Percentiles rank a stretch among this genome's conserved stretches.
Evolutionary conservation across 2,113 vertebrate genomes (phyloP).

Genomic region (Edolisoma coerulescens): DNA sequence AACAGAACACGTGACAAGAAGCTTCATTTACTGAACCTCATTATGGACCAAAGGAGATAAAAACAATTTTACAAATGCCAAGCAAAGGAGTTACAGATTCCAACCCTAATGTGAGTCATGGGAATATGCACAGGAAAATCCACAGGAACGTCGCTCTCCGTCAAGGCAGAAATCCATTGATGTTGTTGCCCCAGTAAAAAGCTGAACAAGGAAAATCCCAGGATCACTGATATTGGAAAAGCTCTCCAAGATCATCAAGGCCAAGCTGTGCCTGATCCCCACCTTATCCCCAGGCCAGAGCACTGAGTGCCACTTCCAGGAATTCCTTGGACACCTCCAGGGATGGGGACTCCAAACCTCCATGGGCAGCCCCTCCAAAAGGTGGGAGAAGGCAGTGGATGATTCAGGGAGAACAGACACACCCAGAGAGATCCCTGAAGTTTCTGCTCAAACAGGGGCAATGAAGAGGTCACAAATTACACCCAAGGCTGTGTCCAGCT

Average conservation of each 20-base stretch:
- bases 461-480: neutral
- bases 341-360: neutral
- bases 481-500: rapidly evolving
- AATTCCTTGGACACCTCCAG: neutral
- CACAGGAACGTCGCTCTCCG: neutral
- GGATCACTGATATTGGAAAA: neutral
- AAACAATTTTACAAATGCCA: neutral
- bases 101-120: neutral
- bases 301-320: neutral
- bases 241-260: rapidly evolving
- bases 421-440: neutral
- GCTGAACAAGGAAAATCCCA: neutral
- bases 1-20: neutral
- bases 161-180: neutral
- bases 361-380: neutral
- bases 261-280: rapidly evolving
- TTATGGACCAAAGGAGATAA: neutral
- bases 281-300: neutral
- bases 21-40: neutral
- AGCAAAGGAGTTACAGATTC: neutral
- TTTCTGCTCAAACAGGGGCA: neutral
- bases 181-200: neutral
- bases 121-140: neutral
- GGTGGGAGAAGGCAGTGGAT: neutral
- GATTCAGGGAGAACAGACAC: neutral